Evolutionary conservation across 2,888 invertebrate genomes (phyloP).

Genomic region (Archips xylosteana): DNA sequence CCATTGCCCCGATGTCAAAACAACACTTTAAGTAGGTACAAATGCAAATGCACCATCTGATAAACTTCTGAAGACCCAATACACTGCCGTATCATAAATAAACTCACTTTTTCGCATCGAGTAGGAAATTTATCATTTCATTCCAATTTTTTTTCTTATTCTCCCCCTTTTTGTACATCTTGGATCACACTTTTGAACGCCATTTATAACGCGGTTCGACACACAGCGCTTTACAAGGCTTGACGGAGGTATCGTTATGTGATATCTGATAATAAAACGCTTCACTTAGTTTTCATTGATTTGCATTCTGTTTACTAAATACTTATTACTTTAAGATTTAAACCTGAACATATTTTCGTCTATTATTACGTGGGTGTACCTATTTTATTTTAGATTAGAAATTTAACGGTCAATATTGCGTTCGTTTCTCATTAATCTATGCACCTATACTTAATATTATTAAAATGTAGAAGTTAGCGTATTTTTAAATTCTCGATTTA

Average conservation of each 20-base stretch:
- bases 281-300: constrained; percentile 70
- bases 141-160: constrained; percentile 69
- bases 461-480: no score
- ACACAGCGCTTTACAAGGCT: constrained; percentile 69
- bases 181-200: constrained; percentile 82
- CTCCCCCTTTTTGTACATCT: constrained; percentile 78
- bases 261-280: constrained; percentile 80
- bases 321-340: constrained; percentile 12
- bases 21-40: constrained; percentile 56
- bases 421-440: no score
- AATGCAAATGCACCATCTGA: constrained; percentile 75
- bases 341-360: not conserved
- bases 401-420: no score
- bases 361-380: no score
- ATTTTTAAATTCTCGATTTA: no score
- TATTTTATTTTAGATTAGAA: no score
- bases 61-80: constrained; percentile 71
- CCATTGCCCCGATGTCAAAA: constrained; percentile 57
- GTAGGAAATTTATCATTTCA: constrained; percentile 81
- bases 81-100: constrained; percentile 78
- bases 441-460: no score
- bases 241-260: constrained; percentile 80
- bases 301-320: constrained; percentile 66
- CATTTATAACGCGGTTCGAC: constrained; percentile 80
- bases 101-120: constrained; percentile 79